These are phyloP conservation scores for Phylloscopus collybita DNA, from an alignment of 2,797 vertebrate genomes.

Conservation along the genomic window DNA sequence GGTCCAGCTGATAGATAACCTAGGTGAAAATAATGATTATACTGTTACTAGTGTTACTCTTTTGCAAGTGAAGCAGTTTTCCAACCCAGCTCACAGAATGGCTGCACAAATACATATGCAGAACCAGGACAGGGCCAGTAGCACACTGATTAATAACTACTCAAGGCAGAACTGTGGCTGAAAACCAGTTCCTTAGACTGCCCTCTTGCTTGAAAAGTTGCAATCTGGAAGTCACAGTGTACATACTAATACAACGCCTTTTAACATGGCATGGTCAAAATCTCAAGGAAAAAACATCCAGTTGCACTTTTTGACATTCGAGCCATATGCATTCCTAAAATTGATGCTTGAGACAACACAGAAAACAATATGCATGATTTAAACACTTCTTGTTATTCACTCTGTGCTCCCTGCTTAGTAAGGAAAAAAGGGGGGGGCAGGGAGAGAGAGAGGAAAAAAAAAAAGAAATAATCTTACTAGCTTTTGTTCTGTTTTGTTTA, in stretches of 20 bases:
- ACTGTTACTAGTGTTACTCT: neutral
- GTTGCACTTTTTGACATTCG: neutral
- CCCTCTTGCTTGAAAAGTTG: neutral
- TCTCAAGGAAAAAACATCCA: neutral
- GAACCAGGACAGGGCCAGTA: neutral
- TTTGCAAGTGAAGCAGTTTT: neutral
- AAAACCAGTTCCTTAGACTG: neutral
- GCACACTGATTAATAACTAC: neutral
- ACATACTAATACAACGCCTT: neutral
- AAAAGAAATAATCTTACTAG: neutral
- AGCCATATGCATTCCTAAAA: neutral
- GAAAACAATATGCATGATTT: neutral
- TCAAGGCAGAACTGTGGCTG: neutral
- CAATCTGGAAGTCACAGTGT: neutral
- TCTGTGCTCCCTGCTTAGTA: neutral
- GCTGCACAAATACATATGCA: neutral
- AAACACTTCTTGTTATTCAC: neutral
- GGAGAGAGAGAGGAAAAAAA: fast-evolving
- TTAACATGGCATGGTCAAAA: neutral
- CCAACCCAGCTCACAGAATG: neutral
- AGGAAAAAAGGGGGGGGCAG: neutral
- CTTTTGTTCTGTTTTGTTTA: neutral
- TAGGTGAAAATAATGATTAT: neutral
- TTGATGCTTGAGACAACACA: neutral
- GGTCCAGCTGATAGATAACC: neutral